Percentiles rank a stretch among this genome's conserved stretches.
Conservation (phyloP, 2,797 vertebrate species). For the Rhynchotus rufescens region DNA sequence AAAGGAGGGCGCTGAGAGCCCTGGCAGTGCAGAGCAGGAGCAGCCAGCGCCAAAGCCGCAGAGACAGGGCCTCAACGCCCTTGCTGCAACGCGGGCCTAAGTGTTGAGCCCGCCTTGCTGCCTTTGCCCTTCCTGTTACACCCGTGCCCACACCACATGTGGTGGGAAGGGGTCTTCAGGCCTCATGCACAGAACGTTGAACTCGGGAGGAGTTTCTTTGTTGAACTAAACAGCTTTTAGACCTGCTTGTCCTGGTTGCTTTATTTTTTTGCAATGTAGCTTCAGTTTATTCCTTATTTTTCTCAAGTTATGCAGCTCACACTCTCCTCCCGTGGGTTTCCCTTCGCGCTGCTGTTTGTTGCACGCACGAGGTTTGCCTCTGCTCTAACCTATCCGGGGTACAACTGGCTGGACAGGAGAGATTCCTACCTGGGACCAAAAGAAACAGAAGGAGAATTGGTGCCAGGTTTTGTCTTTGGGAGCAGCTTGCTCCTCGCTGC, state of each 20-base stretch:
- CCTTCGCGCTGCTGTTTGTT: conserved; percentile 28
- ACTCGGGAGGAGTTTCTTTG: neutral
- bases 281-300: conserved; percentile 32
- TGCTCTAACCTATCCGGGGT: neutral
- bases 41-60: neutral
- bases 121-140: neutral
- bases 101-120: neutral
- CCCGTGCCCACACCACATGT: neutral
- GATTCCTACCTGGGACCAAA: conserved; percentile 51
- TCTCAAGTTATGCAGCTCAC: conserved; percentile 29
- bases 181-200: neutral
- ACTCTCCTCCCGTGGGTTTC: neutral
- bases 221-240: neutral
- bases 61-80: neutral
- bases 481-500: conserved; percentile 18
- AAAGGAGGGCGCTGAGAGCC: neutral
- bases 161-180: neutral
- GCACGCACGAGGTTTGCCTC: neutral
- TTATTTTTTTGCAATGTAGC: neutral
- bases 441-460: neutral
- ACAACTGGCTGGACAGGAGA: neutral
- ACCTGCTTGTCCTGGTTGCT: neutral
- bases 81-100: neutral
- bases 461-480: conserved; percentile 22
- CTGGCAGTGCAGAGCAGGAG: neutral